Base-by-base conservation (phyloP, 2,113 vertebrate genomes). In the Agapornis roseicollis region DNA sequence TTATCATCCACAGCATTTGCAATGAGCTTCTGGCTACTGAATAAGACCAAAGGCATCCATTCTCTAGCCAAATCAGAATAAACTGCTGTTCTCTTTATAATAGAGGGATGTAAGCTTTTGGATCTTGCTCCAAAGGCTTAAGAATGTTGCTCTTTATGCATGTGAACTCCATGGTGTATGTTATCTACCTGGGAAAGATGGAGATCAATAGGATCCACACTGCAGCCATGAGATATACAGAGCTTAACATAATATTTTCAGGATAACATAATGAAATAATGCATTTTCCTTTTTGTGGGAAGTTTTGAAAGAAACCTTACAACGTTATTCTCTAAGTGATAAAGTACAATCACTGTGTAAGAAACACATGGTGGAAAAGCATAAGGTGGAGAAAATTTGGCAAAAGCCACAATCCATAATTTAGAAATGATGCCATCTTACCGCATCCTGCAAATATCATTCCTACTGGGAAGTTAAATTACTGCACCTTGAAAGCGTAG, bases 171-270 rank as follows among this genome's bases (percentile, higher is more conserved):
- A 5, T 39, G 20, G 31, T 76, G n/a, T 9, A 49, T 85, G 55
- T 85, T 85, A 66, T 69, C 94, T 93, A 9, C 50, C 37, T 80
- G 58, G 93, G 70, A 93, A 89, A 95, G 63, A 58, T 80, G 94
- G 93, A 89, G 85, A 94, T 94, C 92, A 95, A 31, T 80, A 92
- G 81, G 66, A 58, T 95, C 78, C 63, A 56, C 28, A 31, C 8
- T 46, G 93, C 92, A 97, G 94, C 95, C 82, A 65, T 49, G 76
- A 96, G 95, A 78, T 85, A 41, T 18, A 70, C 70, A 93, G 60
- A 76, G 47, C 89, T 88, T 88, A 46, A n/a, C 94, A n/a, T 17
- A 71, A 29, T 85, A 91, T 96, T 97, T 98, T 97, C 92, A 94
- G 93, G 72, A 44, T 39, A 90, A 73, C 41, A 90, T 80, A 70